A percentile compares a stretch with the other conserved stretches of the same genome.
These are phyloP conservation scores for Strigamia transsilvanica DNA, from an alignment of 2,888 invertebrate genomes.

Conservation along the genomic window DNA sequence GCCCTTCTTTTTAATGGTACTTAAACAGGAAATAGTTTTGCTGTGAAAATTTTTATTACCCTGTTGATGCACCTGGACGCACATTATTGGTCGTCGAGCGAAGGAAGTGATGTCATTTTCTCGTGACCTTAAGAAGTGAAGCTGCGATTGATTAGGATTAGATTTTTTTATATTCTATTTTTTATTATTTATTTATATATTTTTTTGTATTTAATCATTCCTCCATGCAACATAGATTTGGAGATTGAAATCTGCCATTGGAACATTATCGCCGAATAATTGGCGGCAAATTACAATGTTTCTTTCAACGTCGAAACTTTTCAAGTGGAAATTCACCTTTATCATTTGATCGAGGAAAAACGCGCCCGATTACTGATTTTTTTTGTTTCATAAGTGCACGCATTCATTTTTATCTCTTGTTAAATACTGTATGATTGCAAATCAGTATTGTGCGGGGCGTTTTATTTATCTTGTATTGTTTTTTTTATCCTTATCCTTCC, in stretches of 20 bases:
- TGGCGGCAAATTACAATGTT: conserved; percentile 42
- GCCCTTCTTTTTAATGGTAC: conserved; percentile 39
- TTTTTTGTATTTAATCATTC: conserved; percentile 15
- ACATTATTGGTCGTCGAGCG: conserved; percentile 28
- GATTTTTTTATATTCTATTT: background rate
- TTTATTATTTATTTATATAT: background rate
- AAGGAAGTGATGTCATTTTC: conserved; percentile 36
- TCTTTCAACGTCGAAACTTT: conserved; percentile 40
- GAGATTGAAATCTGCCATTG: conserved; percentile 28
- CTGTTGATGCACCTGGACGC: conserved; percentile 44
- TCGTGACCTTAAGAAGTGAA: conserved; percentile 17
- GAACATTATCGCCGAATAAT: conserved; percentile 43
- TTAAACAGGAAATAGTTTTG: conserved; percentile 42
- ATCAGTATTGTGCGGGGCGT: conserved; percentile 30
- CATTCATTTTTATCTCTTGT: conserved; percentile 32
- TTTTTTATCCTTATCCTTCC: conserved; percentile 1
- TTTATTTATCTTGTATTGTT: conserved; percentile 18
- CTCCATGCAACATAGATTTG: conserved; percentile 9
- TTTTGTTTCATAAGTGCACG: conserved; percentile 19
- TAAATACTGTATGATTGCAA: conserved; percentile 14
- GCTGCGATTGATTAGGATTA: conserved; percentile 10
- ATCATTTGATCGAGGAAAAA: conserved; percentile 33
- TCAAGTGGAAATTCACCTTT: conserved; percentile 35
- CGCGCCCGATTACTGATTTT: conserved; percentile 14
- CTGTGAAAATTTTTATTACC: conserved; percentile 38